Conservation (phyloP, 2,797 vertebrate species). For the Pristis pectinata region DNA sequence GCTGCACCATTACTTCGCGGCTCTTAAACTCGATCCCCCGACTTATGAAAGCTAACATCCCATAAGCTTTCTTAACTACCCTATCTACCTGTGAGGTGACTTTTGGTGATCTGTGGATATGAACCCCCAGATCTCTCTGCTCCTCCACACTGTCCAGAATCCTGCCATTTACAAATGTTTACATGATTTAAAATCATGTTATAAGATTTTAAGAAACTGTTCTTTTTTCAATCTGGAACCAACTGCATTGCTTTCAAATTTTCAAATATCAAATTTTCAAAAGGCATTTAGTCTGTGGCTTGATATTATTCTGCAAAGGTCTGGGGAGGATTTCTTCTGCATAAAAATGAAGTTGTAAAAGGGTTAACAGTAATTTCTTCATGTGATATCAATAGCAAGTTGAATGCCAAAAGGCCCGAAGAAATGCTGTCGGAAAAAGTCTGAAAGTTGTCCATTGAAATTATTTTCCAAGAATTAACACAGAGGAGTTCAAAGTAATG, state of each 20-base stretch:
- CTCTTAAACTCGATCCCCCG: too few relatives aligned
- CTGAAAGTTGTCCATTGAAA: neutral
- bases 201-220: neutral
- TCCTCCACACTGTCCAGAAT: too few relatives aligned
- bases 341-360: neutral
- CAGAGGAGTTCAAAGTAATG: too few relatives aligned
- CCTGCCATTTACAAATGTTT: too few relatives aligned
- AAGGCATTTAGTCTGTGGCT: neutral
- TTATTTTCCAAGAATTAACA: neutral
- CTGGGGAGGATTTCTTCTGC: neutral
- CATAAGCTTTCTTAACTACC: too few relatives aligned
- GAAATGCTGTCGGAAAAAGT: neutral
- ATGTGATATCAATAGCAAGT: neutral
- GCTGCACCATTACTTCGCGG: too few relatives aligned
- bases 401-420: neutral
- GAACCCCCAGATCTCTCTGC: too few relatives aligned
- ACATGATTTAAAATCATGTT: too few relatives aligned
- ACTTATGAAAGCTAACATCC: too few relatives aligned
- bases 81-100: too few relatives aligned
- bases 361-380: neutral
- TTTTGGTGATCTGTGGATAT: too few relatives aligned
- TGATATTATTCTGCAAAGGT: neutral
- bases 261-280: neutral
- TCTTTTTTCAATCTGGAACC: neutral
- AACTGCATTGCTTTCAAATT: neutral